Evolutionary conservation across 2,888 invertebrate species (phyloP).

Genomic region (Elegia similella): DNA sequence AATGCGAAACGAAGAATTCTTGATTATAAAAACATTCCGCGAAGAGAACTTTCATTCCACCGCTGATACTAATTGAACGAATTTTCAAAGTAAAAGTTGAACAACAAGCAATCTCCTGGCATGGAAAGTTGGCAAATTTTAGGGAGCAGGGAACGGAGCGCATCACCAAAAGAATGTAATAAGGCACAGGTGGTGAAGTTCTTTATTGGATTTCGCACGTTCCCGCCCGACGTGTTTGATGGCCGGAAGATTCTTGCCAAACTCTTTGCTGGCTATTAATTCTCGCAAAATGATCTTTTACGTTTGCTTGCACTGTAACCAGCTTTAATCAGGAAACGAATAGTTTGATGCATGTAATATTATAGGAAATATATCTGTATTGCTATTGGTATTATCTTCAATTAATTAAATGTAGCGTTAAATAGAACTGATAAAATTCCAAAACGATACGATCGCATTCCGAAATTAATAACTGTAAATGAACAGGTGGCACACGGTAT

Average conservation of each 20-base stretch:
- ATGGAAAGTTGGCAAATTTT: slow-evolving; percentile 72
- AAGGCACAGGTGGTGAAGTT: slow-evolving; percentile 77
- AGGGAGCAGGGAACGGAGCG: slow-evolving; percentile 56
- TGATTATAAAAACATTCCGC: slow-evolving; percentile 58
- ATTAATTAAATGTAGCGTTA: neutral
- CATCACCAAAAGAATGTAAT: slow-evolving; percentile 78
- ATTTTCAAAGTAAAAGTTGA: slow-evolving; percentile 74
- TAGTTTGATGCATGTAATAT: too few relatives aligned
- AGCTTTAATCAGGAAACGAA: neutral
- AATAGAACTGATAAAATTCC: neutral
- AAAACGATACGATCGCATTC: too few relatives aligned
- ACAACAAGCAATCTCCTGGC: slow-evolving; percentile 71
- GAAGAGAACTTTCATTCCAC: slow-evolving; percentile 55
- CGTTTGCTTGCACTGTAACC: slow-evolving; percentile 28
- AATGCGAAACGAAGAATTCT: slow-evolving; percentile 40
- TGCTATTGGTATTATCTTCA: too few relatives aligned
- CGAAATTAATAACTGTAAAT: neutral
- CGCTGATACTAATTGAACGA: slow-evolving; percentile 71
- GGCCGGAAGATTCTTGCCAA: slow-evolving; percentile 75
- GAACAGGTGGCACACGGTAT: slow-evolving; percentile 8
- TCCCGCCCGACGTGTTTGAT: slow-evolving; percentile 76
- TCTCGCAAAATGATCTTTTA: slow-evolving; percentile 53
- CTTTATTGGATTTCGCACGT: slow-evolving; percentile 81
- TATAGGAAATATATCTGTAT: too few relatives aligned
- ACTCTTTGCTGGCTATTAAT: slow-evolving; percentile 72